Conservation (phyloP, 2,113 vertebrate genomes). For the Pogonocichla stellata region DNA sequence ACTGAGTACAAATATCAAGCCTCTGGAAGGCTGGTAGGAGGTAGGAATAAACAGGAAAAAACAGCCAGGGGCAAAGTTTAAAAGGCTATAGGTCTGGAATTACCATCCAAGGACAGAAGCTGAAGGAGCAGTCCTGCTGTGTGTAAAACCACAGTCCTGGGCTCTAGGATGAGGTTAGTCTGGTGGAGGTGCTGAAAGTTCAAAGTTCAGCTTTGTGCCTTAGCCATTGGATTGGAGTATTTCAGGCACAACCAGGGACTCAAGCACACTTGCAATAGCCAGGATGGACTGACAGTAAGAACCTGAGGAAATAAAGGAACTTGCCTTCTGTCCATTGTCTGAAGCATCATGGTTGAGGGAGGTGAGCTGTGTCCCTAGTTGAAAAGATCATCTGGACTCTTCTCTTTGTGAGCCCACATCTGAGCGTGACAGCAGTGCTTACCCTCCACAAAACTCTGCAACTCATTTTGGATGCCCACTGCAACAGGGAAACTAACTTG, state of each 20-base stretch:
- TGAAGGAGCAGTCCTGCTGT: neutral
- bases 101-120: neutral
- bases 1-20: neutral
- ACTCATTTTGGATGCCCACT: neutral
- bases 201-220: neutral
- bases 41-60: constrained; percentile 13
- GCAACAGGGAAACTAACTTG: neutral
- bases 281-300: neutral
- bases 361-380: neutral
- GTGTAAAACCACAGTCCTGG: neutral
- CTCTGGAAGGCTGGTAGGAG: neutral
- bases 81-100: neutral
- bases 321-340: neutral
- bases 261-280: neutral
- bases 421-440: neutral
- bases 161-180: neutral
- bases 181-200: neutral
- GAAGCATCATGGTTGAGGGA: neutral
- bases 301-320: neutral
- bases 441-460: neutral
- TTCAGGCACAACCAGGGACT: neutral
- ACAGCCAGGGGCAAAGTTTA: neutral
- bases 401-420: neutral
- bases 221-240: neutral
- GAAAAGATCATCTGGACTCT: neutral